Evolutionary conservation across 2,888 invertebrate species (phyloP), one percentile per base, ranked within the genome.

Genomic region (Teinopalpus imperialis): DNA sequence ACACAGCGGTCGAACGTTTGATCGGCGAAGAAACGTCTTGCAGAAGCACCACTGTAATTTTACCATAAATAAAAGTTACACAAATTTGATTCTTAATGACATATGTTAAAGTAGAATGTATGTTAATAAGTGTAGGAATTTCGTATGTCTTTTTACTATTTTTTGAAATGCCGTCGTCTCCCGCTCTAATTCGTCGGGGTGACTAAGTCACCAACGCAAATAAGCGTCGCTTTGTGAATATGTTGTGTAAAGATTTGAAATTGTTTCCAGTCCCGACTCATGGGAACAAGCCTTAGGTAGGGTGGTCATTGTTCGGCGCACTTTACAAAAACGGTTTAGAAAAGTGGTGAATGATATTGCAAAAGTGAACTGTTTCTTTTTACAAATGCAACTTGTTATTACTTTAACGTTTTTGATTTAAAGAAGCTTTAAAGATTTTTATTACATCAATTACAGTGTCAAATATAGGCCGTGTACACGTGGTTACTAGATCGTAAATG

Each of bases 201-300:
- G 71, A 68, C 74, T 74, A 71, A 81, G 81, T 81, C 83, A 79
- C 81, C 76, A 86, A 81, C 72, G 82, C 86, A 87, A 88, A 88
- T 81, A 87, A 66, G 67, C 63, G 56, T 66, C 62, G 67, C 55
- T 64, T 76, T 71, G 87, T 87, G 81, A 87, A 88, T 85, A 69
- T 66, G 58, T 85, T 87, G 78, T 68, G 87, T 83, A 81, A 87
- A 87, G 82, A 79, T 72, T 69, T 73, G 81, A 83, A 82, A 82
- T 83, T 86, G 82, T 85, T 85, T 82, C 82, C 78, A 77, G 62
- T 56, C 61, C 50, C 56, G 61, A 59, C 60, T 61, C 81, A 77
- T 86, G 86, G 86, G 87, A 86, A 86, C 74, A 52, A 39, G 36
- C 36, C 27, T 26, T 12, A 35, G 16, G 29, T 29, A 35, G 39